Conservation (phyloP, 2,113 vertebrate genomes). For the Hippocampus zosterae region DNA sequence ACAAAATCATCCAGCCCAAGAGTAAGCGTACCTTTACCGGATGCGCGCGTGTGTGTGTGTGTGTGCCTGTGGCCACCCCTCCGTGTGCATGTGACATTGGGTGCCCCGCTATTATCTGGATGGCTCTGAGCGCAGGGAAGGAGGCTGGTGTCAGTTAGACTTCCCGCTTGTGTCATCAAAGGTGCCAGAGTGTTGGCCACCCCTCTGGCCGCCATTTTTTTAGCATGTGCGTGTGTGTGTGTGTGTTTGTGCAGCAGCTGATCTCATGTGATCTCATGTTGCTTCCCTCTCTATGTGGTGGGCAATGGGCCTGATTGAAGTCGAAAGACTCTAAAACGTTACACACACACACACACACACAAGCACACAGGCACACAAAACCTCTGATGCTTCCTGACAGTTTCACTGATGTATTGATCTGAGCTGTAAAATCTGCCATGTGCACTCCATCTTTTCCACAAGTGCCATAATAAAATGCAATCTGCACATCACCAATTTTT, state of each 20-base stretch:
- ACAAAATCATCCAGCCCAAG: no score
- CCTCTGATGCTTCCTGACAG: constrained; percentile 37
- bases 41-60: constrained; percentile 1
- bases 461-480: not conserved
- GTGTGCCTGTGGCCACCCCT: constrained; percentile 23
- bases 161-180: constrained; percentile 50
- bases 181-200: constrained; percentile 48
- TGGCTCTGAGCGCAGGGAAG: constrained; percentile 32
- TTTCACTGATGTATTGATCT: constrained; percentile 55
- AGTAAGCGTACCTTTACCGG: not conserved
- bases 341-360: constrained; percentile 22
- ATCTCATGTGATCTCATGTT: not conserved
- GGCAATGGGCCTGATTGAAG: constrained; percentile 37
- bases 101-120: constrained; percentile 39
- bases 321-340: constrained; percentile 50
- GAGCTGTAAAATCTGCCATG: constrained; percentile 32
- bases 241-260: not conserved
- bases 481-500: not conserved
- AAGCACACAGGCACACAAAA: not conserved
- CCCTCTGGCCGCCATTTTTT: constrained; percentile 49
- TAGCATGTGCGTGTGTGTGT: constrained; percentile 17
- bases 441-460: constrained; percentile 2
- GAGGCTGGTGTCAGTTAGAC: constrained; percentile 52
- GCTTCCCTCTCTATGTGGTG: not conserved
- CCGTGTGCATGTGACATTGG: constrained; percentile 44